Evolutionary conservation across 2,113 vertebrate species (phyloP).

Genomic region (Plecotus auritus): DNA sequence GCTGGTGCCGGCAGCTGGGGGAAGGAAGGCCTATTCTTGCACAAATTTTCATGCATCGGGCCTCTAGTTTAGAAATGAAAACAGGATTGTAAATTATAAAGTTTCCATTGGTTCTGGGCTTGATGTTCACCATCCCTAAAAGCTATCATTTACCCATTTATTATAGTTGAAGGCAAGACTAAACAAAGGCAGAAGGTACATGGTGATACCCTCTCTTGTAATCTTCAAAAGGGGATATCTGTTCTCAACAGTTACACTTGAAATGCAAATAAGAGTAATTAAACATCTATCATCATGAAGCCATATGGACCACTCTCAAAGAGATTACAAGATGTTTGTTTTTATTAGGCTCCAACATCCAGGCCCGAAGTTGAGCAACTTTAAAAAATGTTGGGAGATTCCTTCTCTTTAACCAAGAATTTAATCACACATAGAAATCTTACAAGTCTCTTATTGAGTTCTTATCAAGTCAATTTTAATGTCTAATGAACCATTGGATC

Average conservation of each 20-base stretch:
- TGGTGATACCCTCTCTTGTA: neutral
- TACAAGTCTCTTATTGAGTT: slow-evolving; percentile 54
- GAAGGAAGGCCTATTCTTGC: too few species aligned
- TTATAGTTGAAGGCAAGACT: slow-evolving; percentile 21
- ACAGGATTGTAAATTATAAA: slow-evolving; percentile 9
- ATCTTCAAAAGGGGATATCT: neutral
- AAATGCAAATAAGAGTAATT: slow-evolving; percentile 38
- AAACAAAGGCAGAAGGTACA: slow-evolving; percentile 25
- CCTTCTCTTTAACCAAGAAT: slow-evolving; percentile 59
- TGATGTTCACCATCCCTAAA: neutral
- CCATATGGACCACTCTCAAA: neutral
- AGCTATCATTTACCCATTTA: neutral
- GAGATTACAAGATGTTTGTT: slow-evolving; percentile 35
- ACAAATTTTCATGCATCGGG: too few species aligned
- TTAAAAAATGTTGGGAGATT: neutral
- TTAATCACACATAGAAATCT: slow-evolving; percentile 42
- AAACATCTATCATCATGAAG: slow-evolving; percentile 24
- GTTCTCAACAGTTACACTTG: slow-evolving; percentile 34
- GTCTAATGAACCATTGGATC: slow-evolving; percentile 27
- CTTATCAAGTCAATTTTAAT: slow-evolving; percentile 30
- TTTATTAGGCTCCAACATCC: slow-evolving; percentile 35
- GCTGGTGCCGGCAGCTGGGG: too few species aligned
- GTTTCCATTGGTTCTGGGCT: neutral
- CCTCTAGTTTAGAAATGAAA: slow-evolving; percentile 36
- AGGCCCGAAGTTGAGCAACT: slow-evolving; percentile 23